Percentiles rank a stretch among this genome's conserved stretches.
Conservation (phyloP, 2,113 vertebrate genomes). For the Girardinichthys multiradiatus region DNA sequence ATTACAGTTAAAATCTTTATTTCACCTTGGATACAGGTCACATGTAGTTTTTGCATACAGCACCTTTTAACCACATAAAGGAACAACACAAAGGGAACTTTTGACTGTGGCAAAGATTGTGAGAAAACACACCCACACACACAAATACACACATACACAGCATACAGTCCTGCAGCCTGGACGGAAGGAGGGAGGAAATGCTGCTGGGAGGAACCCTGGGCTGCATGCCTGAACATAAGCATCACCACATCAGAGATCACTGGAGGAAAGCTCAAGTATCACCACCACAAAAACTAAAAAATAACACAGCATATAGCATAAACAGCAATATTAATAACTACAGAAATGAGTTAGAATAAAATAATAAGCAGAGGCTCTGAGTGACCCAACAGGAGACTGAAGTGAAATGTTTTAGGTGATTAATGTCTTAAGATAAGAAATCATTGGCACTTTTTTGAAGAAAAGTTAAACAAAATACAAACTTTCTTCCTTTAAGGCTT, state of each 20-base stretch:
- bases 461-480: no score
- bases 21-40: not conserved
- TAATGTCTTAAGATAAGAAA: no score
- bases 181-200: constrained; percentile 44
- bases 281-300: not conserved
- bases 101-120: not conserved
- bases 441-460: no score
- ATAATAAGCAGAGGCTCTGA: not conserved
- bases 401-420: no score
- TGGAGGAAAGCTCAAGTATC: constrained; percentile 15
- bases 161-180: constrained; percentile 11
- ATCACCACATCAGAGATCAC: constrained; percentile 43
- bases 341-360: not conserved
- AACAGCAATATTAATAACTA: not conserved
- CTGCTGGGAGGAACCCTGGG: constrained; percentile 18
- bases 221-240: constrained; percentile 42
- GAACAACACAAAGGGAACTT: not conserved
- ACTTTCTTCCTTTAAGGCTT: no score
- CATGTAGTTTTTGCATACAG: not conserved
- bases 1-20: not conserved
- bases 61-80: not conserved
- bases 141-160: not conserved
- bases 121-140: constrained; percentile 7
- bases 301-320: not conserved
- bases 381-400: not conserved